Conservation (phyloP, 1,140 invertebrate species). For the Carposina sasakii region DNA sequence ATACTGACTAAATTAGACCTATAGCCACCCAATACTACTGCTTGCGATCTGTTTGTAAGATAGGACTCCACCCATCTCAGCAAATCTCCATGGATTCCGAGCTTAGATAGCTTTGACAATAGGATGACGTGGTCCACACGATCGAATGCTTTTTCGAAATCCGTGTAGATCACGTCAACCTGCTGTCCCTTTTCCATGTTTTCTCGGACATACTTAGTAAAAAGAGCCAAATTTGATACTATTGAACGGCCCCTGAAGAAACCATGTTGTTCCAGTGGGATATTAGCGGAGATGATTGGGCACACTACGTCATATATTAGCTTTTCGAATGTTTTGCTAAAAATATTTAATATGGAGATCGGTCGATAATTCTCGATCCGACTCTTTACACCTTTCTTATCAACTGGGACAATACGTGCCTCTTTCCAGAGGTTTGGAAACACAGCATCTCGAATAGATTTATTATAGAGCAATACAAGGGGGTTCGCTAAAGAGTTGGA, state of each 20-base stretch:
- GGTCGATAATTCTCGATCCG: background rate
- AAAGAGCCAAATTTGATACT: background rate
- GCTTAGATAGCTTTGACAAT: no score
- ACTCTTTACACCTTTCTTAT: conserved; percentile 1
- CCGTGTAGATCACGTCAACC: background rate
- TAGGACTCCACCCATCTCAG: background rate
- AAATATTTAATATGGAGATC: no score
- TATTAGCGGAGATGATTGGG: background rate
- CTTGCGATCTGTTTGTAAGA: background rate
- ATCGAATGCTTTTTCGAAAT: no score
- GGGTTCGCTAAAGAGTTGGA: background rate
- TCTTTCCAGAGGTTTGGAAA: conserved; percentile 8
- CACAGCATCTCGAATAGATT: background rate
- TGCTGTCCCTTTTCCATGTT: background rate
- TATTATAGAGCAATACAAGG: background rate
- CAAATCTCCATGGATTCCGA: no score
- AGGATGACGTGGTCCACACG: no score
- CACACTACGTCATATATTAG: background rate
- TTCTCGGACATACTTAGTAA: background rate
- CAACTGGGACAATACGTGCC: conserved; percentile 3
- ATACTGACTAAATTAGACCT: background rate
- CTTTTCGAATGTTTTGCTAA: conserved; percentile 7
- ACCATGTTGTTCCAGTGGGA: conserved; percentile 2
- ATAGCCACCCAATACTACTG: background rate
- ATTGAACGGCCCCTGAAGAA: background rate